Evolutionary conservation across 1,140 invertebrate genomes (phyloP).

Genomic region (Anastrepha obliqua): DNA sequence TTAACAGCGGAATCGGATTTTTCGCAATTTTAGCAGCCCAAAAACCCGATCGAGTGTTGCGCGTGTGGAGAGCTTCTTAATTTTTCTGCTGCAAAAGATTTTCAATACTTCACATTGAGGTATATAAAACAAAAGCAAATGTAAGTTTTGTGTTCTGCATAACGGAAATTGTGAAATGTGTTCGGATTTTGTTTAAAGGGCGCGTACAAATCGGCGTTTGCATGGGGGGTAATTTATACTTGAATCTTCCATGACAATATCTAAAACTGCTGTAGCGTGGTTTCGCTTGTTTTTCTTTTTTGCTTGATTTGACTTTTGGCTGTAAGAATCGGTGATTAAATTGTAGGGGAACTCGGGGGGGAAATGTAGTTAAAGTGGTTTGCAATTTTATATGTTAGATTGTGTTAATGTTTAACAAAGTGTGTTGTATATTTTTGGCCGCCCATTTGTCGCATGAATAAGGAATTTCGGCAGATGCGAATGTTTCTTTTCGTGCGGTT

Average conservation of each 20-base stretch:
- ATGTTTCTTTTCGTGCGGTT: not conserved
- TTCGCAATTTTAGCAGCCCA: slow-evolving; percentile 7
- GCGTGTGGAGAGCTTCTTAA: not conserved
- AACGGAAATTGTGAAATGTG: not conserved
- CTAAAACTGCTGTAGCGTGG: not conserved
- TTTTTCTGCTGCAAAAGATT: slow-evolving; percentile 3
- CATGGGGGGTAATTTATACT: not conserved
- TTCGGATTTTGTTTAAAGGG: not conserved
- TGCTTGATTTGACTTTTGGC: not conserved
- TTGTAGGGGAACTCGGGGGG: too few relatives aligned
- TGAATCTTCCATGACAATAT: too few relatives aligned
- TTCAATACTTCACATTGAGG: slow-evolving; percentile 22
- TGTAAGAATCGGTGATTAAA: not conserved
- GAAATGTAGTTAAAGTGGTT: not conserved
- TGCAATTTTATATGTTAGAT: not conserved
- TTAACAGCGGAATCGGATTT: slow-evolving; percentile 27
- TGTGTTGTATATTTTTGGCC: not conserved
- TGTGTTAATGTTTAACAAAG: too few relatives aligned
- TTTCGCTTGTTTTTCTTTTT: not conserved
- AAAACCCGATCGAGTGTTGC: slow-evolving; percentile 10
- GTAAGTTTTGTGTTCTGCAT: not conserved
- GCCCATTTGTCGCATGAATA: not conserved
- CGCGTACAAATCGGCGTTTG: not conserved
- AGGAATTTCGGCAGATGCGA: not conserved
- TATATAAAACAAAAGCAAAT: not conserved